Conservation (phyloP, 2,113 vertebrate genomes). For the Tiliqua scincoides region DNA sequence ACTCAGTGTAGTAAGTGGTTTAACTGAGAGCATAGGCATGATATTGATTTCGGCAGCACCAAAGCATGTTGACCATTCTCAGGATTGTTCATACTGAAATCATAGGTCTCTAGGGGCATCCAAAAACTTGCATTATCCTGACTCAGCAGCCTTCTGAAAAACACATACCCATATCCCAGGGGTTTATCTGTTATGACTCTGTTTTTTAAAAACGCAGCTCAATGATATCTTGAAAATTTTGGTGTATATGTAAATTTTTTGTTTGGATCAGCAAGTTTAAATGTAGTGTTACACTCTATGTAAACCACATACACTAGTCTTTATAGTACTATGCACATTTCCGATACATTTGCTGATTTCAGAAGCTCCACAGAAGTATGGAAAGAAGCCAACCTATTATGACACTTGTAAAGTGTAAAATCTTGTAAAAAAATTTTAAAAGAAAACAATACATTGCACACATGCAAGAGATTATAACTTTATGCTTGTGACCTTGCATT, state of each 20-base stretch:
- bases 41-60: background rate
- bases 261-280: background rate
- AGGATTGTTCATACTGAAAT: background rate
- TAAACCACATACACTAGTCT: background rate
- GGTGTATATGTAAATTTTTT: background rate
- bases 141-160: background rate
- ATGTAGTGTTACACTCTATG: background rate
- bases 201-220: background rate
- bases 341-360: background rate
- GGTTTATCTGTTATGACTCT: accelerated
- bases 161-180: background rate
- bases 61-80: background rate
- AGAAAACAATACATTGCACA: slow-evolving; percentile 19
- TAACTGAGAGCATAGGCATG: background rate
- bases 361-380: background rate
- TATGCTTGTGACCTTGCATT: background rate
- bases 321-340: background rate
- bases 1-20: background rate
- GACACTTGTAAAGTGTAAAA: slow-evolving; percentile 23
- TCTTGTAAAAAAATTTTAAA: slow-evolving; percentile 10
- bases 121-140: background rate
- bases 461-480: background rate
- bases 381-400: too few relatives aligned
- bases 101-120: background rate
- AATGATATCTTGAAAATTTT: background rate